These are phyloP conservation scores for Anoura caudifer DNA, from an alignment of 2,113 vertebrate species.

Conservation along the genomic window DNA sequence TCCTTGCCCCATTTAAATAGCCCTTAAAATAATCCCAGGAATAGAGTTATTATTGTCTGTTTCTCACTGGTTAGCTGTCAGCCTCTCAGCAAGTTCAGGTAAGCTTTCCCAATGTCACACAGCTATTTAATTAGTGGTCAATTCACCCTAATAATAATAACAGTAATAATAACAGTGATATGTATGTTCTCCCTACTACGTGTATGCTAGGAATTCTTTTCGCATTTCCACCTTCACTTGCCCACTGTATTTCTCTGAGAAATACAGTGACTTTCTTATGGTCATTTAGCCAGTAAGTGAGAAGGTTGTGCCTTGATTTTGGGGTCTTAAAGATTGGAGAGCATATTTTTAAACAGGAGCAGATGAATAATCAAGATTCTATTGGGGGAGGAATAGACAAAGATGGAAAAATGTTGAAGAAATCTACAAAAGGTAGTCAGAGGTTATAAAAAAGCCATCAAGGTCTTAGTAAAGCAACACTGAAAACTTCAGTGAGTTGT, in stretches of 20 bases:
- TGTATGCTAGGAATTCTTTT: neutral
- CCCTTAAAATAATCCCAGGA: neutral
- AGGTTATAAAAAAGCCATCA: neutral
- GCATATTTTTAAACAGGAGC: neutral
- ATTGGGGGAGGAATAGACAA: neutral
- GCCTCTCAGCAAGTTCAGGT: neutral
- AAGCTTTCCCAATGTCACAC: neutral
- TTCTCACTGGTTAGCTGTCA: neutral
- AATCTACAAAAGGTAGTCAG: neutral
- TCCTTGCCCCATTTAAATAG: neutral
- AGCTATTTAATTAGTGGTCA: neutral
- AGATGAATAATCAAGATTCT: neutral
- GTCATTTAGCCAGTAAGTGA: neutral
- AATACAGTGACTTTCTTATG: neutral
- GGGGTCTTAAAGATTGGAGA: neutral
- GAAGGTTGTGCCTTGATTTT: neutral
- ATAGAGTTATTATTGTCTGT: neutral
- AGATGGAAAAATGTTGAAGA: neutral
- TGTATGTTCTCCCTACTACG: neutral
- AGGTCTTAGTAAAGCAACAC: neutral
- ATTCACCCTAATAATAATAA: neutral
- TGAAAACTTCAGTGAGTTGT: neutral
- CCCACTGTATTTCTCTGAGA: too few relatives aligned
- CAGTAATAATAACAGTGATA: neutral
- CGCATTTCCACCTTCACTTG: neutral